Conservation (phyloP, 2,888 invertebrate genomes). For the Synergus laeviventris region DNA sequence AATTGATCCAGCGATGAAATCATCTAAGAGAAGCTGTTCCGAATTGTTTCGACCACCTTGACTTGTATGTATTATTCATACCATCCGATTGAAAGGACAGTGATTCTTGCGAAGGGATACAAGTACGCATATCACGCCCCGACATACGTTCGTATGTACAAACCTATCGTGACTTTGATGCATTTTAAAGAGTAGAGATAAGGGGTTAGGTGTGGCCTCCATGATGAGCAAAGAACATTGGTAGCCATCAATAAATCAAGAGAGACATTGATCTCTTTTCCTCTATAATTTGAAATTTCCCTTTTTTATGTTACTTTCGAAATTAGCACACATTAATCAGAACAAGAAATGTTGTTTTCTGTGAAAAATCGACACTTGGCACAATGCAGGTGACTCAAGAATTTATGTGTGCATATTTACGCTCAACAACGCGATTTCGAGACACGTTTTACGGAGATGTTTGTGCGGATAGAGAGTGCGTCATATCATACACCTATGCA, state of each 20-base stretch:
- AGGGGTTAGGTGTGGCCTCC: slow-evolving; percentile 25
- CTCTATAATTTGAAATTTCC: no score
- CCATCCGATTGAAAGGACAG: slow-evolving; percentile 6
- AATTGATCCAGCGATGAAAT: slow-evolving; percentile 16
- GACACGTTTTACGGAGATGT: slow-evolving; percentile 34
- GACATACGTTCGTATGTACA: slow-evolving; percentile 4
- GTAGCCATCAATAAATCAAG: slow-evolving; percentile 10
- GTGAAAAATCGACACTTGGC: slow-evolving; percentile 36
- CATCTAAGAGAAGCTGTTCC: neutral
- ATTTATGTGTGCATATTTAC: slow-evolving; percentile 31
- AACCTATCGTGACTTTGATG: slow-evolving; percentile 37
- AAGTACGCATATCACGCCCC: slow-evolving; percentile 40
- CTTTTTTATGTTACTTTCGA: no score
- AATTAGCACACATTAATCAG: slow-evolving; percentile 14
- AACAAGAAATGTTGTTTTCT: slow-evolving; percentile 33
- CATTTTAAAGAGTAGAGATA: slow-evolving; percentile 35
- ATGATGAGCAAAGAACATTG: slow-evolving; percentile 23
- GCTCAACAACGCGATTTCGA: slow-evolving; percentile 6
- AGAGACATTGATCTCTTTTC: neutral
- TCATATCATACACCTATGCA: neutral
- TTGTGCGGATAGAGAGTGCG: neutral
- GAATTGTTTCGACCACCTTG: slow-evolving; percentile 25
- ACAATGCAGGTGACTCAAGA: slow-evolving; percentile 38
- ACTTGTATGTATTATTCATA: slow-evolving; percentile 32
- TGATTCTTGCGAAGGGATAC: slow-evolving; percentile 31